Evolutionary conservation across 37 sponge, comb jelly and placozoan species (phyloP).

Genomic region (Lycopodina hypogea): DNA sequence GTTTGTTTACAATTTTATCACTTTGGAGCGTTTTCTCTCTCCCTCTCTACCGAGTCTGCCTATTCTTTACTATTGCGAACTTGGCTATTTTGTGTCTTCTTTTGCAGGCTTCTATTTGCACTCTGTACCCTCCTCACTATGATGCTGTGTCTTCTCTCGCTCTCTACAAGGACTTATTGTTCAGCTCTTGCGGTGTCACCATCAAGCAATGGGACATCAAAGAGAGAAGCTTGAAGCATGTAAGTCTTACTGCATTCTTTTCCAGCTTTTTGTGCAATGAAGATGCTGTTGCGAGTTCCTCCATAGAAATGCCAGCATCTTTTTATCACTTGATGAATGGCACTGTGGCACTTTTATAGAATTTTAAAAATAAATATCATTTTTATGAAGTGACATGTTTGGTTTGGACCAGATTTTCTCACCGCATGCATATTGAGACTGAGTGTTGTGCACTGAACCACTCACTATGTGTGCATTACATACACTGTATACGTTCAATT

Average conservation of each 20-base stretch:
- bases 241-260: slow-evolving; percentile 8
- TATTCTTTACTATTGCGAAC: neutral
- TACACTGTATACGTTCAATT: too few relatives aligned
- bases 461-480: too few relatives aligned
- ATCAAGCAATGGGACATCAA: slow-evolving; percentile 73
- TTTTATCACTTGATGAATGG: neutral
- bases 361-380: neutral
- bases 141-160: slow-evolving; percentile 77
- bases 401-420: too few relatives aligned
- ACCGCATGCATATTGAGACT: too few relatives aligned
- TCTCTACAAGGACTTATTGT: slow-evolving; percentile 33
- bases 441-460: too few relatives aligned
- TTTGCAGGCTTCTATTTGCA: slow-evolving; percentile 28
- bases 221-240: slow-evolving; percentile 53
- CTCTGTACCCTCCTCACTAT: slow-evolving; percentile 78
- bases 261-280: neutral
- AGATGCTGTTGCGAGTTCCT: neutral
- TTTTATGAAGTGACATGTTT: too few relatives aligned
- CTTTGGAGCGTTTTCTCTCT: neutral
- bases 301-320: neutral
- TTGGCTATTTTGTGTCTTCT: neutral
- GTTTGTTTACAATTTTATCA: neutral
- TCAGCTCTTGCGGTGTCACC: slow-evolving; percentile 70
- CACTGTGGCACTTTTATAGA: neutral
- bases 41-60: neutral